Evolutionary conservation across 64 coral and sea anemone species (phyloP).

Genomic region (Montipora sp.): DNA sequence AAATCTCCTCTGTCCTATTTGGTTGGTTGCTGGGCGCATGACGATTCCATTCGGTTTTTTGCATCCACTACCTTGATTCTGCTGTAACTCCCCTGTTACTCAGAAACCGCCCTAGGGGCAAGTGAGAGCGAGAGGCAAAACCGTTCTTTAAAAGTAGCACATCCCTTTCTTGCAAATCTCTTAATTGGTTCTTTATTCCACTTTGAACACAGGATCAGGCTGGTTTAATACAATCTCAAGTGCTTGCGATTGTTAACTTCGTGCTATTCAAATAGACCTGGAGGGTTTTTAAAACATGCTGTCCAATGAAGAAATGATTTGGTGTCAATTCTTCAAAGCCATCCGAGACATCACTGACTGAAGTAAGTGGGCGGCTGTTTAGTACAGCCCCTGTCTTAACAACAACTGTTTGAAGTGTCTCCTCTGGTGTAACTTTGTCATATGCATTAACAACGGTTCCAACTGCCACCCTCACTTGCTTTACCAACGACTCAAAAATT

Average conservation of each 20-base stretch:
- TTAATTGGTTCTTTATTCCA: constrained; percentile 21
- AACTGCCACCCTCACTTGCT: constrained; percentile 37
- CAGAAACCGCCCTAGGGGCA: constrained; percentile 22
- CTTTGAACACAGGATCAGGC: not conserved
- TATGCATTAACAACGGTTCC: not conserved
- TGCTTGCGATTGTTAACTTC: constrained; percentile 4
- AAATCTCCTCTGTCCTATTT: too few relatives aligned
- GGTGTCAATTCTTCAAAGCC: constrained; percentile 15
- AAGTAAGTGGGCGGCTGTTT: constrained; percentile 29
- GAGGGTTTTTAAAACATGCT: not conserved
- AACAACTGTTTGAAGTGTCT: constrained; percentile 33
- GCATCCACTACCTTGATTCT: not conserved
- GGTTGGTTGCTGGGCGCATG: not conserved
- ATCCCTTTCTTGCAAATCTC: constrained; percentile 28
- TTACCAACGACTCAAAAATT: constrained; percentile 43
- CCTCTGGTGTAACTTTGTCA: not conserved
- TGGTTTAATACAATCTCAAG: not conserved
- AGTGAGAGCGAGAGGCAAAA: not conserved
- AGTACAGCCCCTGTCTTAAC: constrained; percentile 29
- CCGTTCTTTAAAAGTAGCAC: not conserved
- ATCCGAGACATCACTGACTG: constrained; percentile 13
- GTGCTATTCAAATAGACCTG: not conserved
- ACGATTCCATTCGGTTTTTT: constrained; percentile 13
- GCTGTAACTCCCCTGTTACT: not conserved
- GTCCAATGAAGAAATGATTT: constrained; percentile 38